Percentiles rank a stretch among this genome's conserved stretches.
Evolutionary conservation across 2,888 invertebrate species (phyloP).

Genomic region (Drosophila pseudotalamancana): DNA sequence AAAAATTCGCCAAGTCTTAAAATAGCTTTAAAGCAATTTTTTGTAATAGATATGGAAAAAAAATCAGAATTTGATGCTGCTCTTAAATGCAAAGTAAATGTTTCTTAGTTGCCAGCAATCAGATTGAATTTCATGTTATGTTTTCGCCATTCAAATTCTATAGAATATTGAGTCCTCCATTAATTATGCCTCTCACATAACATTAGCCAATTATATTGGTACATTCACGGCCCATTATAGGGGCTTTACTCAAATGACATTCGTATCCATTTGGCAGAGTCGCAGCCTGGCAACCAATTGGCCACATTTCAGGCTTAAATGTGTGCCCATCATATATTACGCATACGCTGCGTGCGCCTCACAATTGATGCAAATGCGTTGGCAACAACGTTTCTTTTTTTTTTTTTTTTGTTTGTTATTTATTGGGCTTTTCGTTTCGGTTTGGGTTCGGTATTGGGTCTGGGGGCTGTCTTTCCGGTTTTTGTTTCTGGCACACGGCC

Average conservation of each 20-base stretch:
- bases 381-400: conserved; percentile 25
- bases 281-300: conserved; percentile 24
- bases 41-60: not conserved
- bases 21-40: not conserved
- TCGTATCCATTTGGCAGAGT: conserved; percentile 20
- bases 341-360: conserved; percentile 53
- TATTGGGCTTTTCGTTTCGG: not conserved
- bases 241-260: not conserved
- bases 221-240: not conserved
- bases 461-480: conserved; percentile 50
- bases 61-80: too few species aligned
- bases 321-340: conserved; percentile 43
- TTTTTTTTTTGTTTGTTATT: not conserved
- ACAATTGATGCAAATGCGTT: conserved; percentile 20
- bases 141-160: not conserved
- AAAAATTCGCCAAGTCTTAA: not conserved
- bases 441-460: not conserved
- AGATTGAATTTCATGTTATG: not conserved
- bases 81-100: too few species aligned
- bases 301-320: conserved; percentile 36
- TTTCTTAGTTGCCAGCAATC: not conserved
- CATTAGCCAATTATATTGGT: not conserved
- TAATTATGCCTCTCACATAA: not conserved
- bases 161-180: not conserved
- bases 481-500: conserved; percentile 65